phyloP scores from a whole-genome alignment of 2,113 vertebrate genomes.

The Clarias magur region DNA sequence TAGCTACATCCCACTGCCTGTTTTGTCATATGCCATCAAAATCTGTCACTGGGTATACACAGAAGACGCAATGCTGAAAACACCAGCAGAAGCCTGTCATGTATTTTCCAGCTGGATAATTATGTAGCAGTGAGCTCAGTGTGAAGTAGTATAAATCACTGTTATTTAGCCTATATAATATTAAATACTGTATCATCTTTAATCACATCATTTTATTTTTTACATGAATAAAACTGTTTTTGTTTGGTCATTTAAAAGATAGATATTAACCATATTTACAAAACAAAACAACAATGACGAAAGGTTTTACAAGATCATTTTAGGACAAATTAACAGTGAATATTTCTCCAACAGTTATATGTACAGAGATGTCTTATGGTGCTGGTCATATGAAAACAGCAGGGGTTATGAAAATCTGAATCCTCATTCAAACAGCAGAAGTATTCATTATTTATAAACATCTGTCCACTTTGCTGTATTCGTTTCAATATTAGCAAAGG shows the following conservation, averaged over 20 bases:
- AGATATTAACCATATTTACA: neutral
- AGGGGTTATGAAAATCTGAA: slow-evolving; percentile 31
- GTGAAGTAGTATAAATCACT: slow-evolving; percentile 23
- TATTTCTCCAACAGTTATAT: neutral
- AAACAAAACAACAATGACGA: neutral
- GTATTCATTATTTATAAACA: slow-evolving; percentile 32
- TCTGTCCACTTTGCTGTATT: slow-evolving; percentile 33
- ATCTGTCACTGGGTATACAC: slow-evolving; percentile 55
- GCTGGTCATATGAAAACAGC: slow-evolving; percentile 17
- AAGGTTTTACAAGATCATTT: neutral
- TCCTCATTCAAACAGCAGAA: slow-evolving; percentile 30
- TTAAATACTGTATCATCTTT: neutral
- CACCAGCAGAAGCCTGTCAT: slow-evolving; percentile 50
- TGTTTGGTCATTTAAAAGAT: neutral
- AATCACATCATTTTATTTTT: neutral
- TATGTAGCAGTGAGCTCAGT: slow-evolving; percentile 57
- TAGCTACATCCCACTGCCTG: slow-evolving; percentile 30
- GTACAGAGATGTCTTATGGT: slow-evolving; percentile 3
- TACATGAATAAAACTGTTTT: neutral
- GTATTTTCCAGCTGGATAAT: slow-evolving; percentile 61
- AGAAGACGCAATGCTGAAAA: slow-evolving; percentile 52
- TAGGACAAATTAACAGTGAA: neutral
- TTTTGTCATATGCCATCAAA: slow-evolving; percentile 60
- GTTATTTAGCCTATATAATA: neutral
- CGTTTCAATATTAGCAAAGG: neutral